Conservation (phyloP, 2,888 invertebrate species). For the Ectemnius continuus region DNA sequence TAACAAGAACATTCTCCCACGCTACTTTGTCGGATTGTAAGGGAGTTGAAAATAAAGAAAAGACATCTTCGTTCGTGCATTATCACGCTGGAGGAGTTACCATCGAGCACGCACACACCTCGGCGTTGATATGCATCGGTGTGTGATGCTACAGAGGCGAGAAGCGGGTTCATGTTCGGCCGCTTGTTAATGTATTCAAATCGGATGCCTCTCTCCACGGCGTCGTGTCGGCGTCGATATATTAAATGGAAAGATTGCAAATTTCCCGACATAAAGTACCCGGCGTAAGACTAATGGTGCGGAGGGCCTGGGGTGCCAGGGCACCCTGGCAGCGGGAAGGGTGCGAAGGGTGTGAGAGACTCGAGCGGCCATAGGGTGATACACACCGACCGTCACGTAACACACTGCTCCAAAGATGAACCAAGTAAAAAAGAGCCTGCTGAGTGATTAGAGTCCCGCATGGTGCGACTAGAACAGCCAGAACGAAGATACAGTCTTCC, state of each 20-base stretch:
- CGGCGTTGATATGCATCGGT: constrained; percentile 62
- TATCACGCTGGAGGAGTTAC: not conserved
- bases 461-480: constrained; percentile 26
- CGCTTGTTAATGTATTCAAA: constrained; percentile 74
- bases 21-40: no score
- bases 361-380: constrained; percentile 16
- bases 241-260: constrained; percentile 78
- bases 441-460: constrained; percentile 70
- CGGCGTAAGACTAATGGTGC: constrained; percentile 75
- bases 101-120: constrained; percentile 30
- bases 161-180: constrained; percentile 49
- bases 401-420: constrained; percentile 39
- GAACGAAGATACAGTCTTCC: not conserved
- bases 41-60: no score
- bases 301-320: constrained; percentile 58
- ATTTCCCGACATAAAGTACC: constrained; percentile 77
- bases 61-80: not conserved
- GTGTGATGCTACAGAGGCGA: constrained; percentile 49
- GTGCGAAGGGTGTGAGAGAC: constrained; percentile 15
- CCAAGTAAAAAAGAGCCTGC: constrained; percentile 65
- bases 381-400: constrained; percentile 33
- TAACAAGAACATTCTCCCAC: no score
- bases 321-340: constrained; percentile 50
- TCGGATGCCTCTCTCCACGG: constrained; percentile 68
- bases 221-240: constrained; percentile 70